Conservation (phyloP, 2,888 invertebrate genomes). For the Rhopalosiphum nymphaeae region DNA sequence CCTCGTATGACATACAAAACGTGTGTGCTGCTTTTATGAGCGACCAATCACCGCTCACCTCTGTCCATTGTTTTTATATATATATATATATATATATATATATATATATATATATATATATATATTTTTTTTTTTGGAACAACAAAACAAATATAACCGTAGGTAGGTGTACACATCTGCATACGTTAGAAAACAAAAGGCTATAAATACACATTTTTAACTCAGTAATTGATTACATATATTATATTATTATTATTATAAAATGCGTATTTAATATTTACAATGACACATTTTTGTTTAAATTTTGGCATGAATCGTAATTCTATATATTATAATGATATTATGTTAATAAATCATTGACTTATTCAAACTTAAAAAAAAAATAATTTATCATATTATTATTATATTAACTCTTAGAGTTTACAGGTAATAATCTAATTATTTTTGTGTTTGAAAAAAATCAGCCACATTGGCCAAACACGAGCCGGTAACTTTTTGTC, state of each 20-base stretch:
- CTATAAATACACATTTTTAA: conserved; percentile 8
- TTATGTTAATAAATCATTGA: background rate
- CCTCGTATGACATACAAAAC: conserved; percentile 52
- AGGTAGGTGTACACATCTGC: conserved; percentile 3
- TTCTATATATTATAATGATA: background rate
- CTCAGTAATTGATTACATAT: conserved; percentile 40
- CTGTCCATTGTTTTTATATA: conserved; percentile 38
- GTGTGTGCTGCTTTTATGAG: conserved; percentile 39
- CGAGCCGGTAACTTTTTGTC: conserved; percentile 62
- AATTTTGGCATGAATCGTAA: conserved; percentile 25
- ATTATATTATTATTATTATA: background rate
- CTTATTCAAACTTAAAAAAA: conserved; percentile 32
- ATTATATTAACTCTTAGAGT: conserved; percentile 68
- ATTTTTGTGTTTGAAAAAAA: conserved; percentile 64
- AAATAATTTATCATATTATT: conserved; percentile 41
- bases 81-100: background rate
- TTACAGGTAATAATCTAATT: conserved; percentile 66
- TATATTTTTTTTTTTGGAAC: background rate
- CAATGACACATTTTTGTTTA: conserved; percentile 47
- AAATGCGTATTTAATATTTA: conserved; percentile 35
- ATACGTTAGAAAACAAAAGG: conserved; percentile 4
- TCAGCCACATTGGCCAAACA: conserved; percentile 61
- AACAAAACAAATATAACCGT: conserved; percentile 51
- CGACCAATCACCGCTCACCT: background rate
- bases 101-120: no score